These are phyloP conservation scores for Hydrozoanthus gracilis DNA, from an alignment of 92 coral and sea anemone genomes.

Conservation along the genomic window DNA sequence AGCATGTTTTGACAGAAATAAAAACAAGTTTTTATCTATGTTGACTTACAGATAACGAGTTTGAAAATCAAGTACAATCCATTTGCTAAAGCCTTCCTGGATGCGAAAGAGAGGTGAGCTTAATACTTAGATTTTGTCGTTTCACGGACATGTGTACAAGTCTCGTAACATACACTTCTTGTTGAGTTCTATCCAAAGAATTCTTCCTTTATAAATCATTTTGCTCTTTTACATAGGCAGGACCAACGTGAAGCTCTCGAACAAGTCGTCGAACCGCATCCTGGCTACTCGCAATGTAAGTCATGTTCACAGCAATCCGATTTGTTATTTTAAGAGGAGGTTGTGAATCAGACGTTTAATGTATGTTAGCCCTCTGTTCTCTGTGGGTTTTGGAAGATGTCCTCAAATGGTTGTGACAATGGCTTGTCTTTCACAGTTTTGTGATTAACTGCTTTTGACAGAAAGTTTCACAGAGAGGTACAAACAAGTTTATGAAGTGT, in stretches of 20 bases:
- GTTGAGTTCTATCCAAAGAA: not conserved
- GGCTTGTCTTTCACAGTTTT: conserved; percentile 55
- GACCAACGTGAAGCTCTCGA: conserved; percentile 94
- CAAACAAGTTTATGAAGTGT: conserved; percentile 51
- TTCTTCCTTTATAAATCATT: not conserved
- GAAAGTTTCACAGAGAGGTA: conserved; percentile 48
- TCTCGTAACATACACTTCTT: not conserved
- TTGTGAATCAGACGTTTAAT: conserved; percentile 68
- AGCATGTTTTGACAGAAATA: not conserved
- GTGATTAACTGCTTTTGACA: conserved; percentile 55
- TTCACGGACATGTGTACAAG: not conserved
- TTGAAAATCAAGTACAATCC: conserved; percentile 95
- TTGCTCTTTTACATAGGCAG: conserved; percentile 62
- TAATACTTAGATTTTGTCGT: not conserved
- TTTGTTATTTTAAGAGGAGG: conserved; percentile 67
- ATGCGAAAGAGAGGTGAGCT: conserved; percentile 93
- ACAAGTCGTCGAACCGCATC: conserved; percentile 83
- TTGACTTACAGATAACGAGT: conserved; percentile 85
- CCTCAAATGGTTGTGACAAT: conserved; percentile 51
- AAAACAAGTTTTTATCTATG: conserved; percentile 3
- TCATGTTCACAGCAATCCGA: conserved; percentile 59
- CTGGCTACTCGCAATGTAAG: conserved; percentile 97
- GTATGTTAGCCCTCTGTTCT: conserved; percentile 48
- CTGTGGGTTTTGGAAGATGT: conserved; percentile 53
- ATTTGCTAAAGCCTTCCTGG: conserved; percentile 98